Conservation (phyloP, 2,113 vertebrate species). For the Deroptyus accipitrinus region DNA sequence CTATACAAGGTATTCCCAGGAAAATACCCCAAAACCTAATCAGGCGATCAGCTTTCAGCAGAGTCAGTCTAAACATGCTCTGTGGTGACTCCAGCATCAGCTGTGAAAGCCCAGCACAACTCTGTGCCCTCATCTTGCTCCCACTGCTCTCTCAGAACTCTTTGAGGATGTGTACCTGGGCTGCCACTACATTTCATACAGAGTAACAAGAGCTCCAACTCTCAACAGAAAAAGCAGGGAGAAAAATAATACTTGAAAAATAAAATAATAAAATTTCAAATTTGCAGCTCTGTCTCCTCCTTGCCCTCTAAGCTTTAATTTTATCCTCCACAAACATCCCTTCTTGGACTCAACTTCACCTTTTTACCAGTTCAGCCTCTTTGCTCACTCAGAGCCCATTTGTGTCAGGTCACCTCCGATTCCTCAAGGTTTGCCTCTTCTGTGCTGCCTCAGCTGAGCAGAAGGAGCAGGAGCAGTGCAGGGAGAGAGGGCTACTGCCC, state of each 20-base stretch:
- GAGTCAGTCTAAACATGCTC: neutral
- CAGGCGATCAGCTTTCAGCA: neutral
- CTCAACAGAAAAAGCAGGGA: neutral
- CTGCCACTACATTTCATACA: neutral
- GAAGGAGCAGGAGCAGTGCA: neutral
- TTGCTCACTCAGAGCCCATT: neutral
- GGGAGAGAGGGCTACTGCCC: neutral
- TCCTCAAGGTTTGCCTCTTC: neutral
- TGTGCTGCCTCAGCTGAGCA: neutral
- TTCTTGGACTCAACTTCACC: neutral
- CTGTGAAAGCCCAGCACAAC: neutral
- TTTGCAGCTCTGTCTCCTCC: neutral
- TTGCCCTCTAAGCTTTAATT: neutral
- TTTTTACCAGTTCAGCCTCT: neutral
- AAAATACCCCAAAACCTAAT: neutral
- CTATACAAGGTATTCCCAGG: neutral
- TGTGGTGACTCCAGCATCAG: fast-evolving
- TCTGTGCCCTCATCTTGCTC: fast-evolving
- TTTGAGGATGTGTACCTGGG: neutral
- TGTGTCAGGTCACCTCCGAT: neutral
- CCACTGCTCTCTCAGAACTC: neutral
- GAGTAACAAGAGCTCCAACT: neutral
- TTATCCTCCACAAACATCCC: neutral
- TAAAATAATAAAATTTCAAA: no score
- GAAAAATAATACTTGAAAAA: neutral